These are phyloP conservation scores for Eupithecia exiguata DNA, from an alignment of 2,888 invertebrate genomes.

Conservation along the genomic window DNA sequence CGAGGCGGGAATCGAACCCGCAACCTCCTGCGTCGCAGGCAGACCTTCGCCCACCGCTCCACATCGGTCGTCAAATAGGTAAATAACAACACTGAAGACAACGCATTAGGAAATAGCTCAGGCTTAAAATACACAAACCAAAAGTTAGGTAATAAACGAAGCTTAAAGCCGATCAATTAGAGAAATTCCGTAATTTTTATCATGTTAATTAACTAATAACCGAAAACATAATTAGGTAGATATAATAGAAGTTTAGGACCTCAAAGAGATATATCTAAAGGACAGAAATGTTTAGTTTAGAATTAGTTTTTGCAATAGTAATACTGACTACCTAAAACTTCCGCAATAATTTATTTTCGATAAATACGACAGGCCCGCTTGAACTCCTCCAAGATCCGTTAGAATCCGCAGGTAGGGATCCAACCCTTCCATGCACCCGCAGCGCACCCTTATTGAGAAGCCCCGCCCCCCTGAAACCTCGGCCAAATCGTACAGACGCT, in stretches of 20 bases:
- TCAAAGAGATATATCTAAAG: neutral
- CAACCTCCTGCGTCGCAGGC: too few species aligned
- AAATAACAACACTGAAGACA: neutral
- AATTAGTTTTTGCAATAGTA: constrained; percentile 20
- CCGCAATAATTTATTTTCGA: constrained; percentile 19
- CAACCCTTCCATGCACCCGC: constrained; percentile 48
- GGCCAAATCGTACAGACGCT: constrained; percentile 39
- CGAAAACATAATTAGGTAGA: neutral
- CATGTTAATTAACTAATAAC: neutral
- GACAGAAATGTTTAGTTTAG: neutral
- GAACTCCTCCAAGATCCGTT: constrained; percentile 43
- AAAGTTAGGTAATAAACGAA: neutral
- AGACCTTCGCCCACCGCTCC: too few species aligned
- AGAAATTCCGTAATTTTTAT: neutral
- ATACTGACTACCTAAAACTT: constrained; percentile 29
- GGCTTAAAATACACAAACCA: neutral
- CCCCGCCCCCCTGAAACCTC: constrained; percentile 50
- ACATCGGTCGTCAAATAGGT: too few species aligned
- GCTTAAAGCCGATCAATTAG: neutral
- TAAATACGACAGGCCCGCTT: constrained; percentile 28
- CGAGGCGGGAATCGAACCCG: too few species aligned
- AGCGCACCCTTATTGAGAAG: constrained; percentile 47
- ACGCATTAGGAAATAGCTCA: neutral
- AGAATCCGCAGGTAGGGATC: constrained; percentile 46
- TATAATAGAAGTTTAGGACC: neutral